Percentiles rank a stretch among this genome's conserved stretches.
Conservation (phyloP, 1,140 invertebrate genomes). For the Drosophila parvula region DNA sequence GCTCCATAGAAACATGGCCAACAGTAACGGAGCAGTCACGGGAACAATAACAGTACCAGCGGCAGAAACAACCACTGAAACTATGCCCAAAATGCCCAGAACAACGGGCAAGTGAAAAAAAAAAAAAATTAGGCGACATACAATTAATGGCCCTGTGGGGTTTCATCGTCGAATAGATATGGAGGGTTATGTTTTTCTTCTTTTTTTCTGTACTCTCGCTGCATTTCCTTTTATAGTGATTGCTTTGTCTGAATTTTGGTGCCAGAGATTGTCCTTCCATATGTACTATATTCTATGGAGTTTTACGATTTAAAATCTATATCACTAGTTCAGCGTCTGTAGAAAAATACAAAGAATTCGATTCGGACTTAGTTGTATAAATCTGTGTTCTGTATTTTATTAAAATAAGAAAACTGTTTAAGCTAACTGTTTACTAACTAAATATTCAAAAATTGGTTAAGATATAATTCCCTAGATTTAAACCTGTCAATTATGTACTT, state of each 20-base stretch:
- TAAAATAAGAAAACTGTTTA: too few species aligned
- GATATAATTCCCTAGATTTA: too few species aligned
- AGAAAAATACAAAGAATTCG: neutral
- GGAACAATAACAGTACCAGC: slow-evolving; percentile 30
- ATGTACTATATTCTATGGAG: slow-evolving; percentile 11
- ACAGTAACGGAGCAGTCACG: slow-evolving; percentile 51
- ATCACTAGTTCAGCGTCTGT: neutral
- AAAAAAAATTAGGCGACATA: slow-evolving; percentile 65
- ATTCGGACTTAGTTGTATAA: too few species aligned
- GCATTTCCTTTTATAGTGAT: slow-evolving; percentile 16
- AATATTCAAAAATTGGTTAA: too few species aligned
- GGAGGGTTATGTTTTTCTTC: slow-evolving; percentile 39
- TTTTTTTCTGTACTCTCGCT: slow-evolving; percentile 7
- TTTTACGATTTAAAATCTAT: neutral
- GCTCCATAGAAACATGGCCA: slow-evolving; percentile 69
- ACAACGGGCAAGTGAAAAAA: slow-evolving; percentile 45
- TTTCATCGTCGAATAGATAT: slow-evolving; percentile 64
- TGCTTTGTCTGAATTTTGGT: slow-evolving; percentile 7
- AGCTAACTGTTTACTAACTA: too few species aligned
- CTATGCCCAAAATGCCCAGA: slow-evolving; percentile 47
- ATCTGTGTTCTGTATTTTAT: too few species aligned
- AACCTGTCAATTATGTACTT: too few species aligned
- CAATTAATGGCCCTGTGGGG: slow-evolving; percentile 80
- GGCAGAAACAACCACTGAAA: slow-evolving; percentile 32
- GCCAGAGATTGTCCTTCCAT: slow-evolving; percentile 2